phyloP scores from a whole-genome alignment of 2,888 invertebrate genomes.

The Trichacis sp. region DNA sequence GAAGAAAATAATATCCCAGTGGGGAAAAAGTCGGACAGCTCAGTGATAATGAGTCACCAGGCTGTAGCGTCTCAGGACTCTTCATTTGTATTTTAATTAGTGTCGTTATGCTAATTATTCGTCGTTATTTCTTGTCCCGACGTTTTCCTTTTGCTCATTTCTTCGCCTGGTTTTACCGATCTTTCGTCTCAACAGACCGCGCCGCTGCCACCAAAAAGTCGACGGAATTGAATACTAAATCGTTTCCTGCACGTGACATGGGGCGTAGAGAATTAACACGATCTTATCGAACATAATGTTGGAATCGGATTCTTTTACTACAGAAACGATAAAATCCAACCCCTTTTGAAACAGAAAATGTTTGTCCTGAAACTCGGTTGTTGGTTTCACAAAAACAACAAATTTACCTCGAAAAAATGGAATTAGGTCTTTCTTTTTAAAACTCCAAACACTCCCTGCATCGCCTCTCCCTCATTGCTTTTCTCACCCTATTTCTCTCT shows the following conservation, averaged over 20 bases:
- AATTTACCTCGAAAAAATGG: conserved; percentile 13
- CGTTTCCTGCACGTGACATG: conserved; percentile 31
- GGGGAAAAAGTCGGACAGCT: conserved; percentile 50
- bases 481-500: conserved; percentile 40
- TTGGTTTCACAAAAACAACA: conserved; percentile 5
- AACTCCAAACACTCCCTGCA: conserved; percentile 27
- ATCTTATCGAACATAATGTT: conserved; percentile 4
- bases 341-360: no score
- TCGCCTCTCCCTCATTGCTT: conserved; percentile 23
- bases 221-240: conserved; percentile 37
- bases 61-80: conserved; percentile 74
- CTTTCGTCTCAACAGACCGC: conserved; percentile 30
- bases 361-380: no score
- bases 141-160: conserved; percentile 42
- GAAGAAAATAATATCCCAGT: conserved; percentile 20
- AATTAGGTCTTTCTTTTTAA: conserved; percentile 35
- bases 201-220: conserved; percentile 34
- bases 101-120: conserved; percentile 74
- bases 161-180: conserved; percentile 29
- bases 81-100: conserved; percentile 81
- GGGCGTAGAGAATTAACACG: conserved; percentile 14
- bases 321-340: no score
- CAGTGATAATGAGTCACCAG: conserved; percentile 66
- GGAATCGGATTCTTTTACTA: not conserved
- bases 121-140: conserved; percentile 63